Evolutionary conservation across 2,888 invertebrate species (phyloP), one percentile per base, ranked within the genome.

Genomic region (Mystacides longicornis): DNA sequence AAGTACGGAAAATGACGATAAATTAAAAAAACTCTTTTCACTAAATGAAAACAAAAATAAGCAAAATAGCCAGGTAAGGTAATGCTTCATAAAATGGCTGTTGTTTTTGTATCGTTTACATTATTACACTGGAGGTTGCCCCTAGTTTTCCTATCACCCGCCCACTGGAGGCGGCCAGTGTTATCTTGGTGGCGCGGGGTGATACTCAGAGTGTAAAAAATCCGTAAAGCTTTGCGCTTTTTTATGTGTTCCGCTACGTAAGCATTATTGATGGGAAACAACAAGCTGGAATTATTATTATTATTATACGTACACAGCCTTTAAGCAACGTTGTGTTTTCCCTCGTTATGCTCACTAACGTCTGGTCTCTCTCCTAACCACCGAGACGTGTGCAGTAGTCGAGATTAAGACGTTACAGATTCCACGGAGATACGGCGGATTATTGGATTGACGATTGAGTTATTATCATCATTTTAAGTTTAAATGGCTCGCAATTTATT

Each of bases 251-350:
- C 37, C 37, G 37, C 37, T 37, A 37, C 37, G 37, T 37, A 37
- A 37, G 37, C 37, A 37, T 37, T 37, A 37, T 37, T 37, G 37
- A 46, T 46, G 46, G 46, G 46, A 46, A 31, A 46, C 46, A 46
- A 46, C 46, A 21, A 46, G 19, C 19, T 20, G 46, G 20, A 20
- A 21, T 46, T 46, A 46, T 46, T 46, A 20, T 46, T 46, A n/a
- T 4, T n/a, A 46, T 46, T 14, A 18, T 31, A 46, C 16, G 21
- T 19, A 20, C 20, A 11, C 20, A 20, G 20, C 21, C 46, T 46
- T 46, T 46, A 37, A 37, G 37, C 37, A 37, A 37, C 37, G 37
- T 37, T 16, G 37, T 37, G 37, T 37, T 37, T 37, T 37, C 37
- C 37, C 27, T 16, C 14, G 37, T 37, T 37, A 37, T 37, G 16